A percentile compares a stretch with the other conserved stretches of the same genome.
Conservation (phyloP, 2,888 invertebrate species). For the Drosophila subquinaria region DNA sequence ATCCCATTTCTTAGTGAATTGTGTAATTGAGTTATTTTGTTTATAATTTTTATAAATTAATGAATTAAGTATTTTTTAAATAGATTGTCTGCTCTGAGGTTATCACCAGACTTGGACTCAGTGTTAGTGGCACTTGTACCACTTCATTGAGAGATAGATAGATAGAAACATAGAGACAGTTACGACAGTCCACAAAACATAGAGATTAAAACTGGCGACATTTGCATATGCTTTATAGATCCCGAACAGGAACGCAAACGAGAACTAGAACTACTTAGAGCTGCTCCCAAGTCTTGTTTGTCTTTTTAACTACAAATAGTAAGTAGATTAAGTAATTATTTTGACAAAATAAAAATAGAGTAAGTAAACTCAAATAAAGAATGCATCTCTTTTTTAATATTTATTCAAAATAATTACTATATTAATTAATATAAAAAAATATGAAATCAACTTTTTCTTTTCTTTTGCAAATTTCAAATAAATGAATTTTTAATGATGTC, state of each 20-base stretch:
- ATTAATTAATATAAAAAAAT: too few species aligned
- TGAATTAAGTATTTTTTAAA: conserved; percentile 25
- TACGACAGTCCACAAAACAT: conserved; percentile 3
- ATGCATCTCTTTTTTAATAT: too few species aligned
- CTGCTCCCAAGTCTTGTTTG: conserved; percentile 13
- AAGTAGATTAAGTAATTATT: background rate
- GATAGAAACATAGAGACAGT: conserved; percentile 27
- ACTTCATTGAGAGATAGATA: conserved; percentile 39
- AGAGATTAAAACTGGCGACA: conserved; percentile 56
- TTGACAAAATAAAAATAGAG: background rate
- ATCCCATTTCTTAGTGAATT: conserved; percentile 12
- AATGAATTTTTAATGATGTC: background rate
- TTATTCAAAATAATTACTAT: background rate
- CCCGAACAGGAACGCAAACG: conserved; percentile 5
- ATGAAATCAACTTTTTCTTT: background rate
- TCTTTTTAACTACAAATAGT: conserved; percentile 1
- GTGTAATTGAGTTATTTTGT: conserved; percentile 17
- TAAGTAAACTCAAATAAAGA: too few species aligned
- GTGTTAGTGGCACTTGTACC: conserved; percentile 21
- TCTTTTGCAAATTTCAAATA: background rate
- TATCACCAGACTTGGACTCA: conserved; percentile 39
- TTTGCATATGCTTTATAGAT: conserved; percentile 5
- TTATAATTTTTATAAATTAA: conserved; percentile 8
- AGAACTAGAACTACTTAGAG: conserved; percentile 39
- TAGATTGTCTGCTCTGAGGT: conserved; percentile 22